Conservation (phyloP, 2,888 invertebrate genomes). For the Synergus japonicus region DNA sequence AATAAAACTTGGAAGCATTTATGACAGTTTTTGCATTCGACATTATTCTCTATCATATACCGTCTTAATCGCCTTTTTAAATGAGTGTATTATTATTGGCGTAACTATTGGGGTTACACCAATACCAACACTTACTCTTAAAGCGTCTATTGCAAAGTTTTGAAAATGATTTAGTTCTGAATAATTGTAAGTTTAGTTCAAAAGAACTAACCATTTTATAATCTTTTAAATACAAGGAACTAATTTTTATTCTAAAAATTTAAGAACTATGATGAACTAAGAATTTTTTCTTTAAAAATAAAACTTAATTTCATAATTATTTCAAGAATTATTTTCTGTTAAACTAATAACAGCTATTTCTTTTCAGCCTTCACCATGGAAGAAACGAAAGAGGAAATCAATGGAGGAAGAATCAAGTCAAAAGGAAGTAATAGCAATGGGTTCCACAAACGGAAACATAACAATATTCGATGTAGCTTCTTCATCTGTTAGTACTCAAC, state of each 20-base stretch:
- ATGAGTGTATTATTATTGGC: no score
- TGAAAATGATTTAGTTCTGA: background rate
- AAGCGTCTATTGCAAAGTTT: background rate
- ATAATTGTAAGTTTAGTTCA: background rate
- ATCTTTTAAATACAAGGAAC: background rate
- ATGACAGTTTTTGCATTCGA: background rate
- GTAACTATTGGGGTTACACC: no score
- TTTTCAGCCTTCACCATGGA: slow-evolving; percentile 77
- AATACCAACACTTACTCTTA: no score
- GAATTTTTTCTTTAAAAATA: no score
- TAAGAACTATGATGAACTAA: background rate
- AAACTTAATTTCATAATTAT: background rate
- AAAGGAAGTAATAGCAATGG: slow-evolving; percentile 83
- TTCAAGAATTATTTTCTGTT: background rate
- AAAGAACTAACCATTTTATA: background rate
- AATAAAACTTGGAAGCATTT: background rate
- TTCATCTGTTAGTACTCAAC: slow-evolving; percentile 73
- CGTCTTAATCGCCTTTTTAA: background rate
- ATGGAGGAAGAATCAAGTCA: slow-evolving; percentile 70
- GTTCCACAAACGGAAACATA: slow-evolving; percentile 85
- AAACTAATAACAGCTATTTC: background rate
- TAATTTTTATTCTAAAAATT: background rate
- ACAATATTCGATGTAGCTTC: slow-evolving; percentile 82
- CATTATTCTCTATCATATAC: background rate
- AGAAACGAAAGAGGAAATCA: slow-evolving; percentile 77